phyloP scores from a whole-genome alignment of 1,140 invertebrate species.

The Doryteuthis pealeii region DNA sequence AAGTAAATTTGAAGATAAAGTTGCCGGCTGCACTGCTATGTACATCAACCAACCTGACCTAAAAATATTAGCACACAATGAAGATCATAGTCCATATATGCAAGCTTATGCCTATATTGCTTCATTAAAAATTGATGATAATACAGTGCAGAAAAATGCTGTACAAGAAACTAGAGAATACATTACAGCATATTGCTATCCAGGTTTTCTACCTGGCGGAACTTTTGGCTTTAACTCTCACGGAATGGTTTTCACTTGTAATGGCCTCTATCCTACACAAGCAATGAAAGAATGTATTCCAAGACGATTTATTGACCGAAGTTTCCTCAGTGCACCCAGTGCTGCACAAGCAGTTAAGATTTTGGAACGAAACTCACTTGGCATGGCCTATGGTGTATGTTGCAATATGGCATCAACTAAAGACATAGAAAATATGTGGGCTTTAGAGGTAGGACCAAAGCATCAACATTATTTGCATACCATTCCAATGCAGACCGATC shows the following conservation, averaged over 20 bases:
- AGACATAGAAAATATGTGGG: conserved; percentile 9
- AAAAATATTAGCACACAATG: conserved; percentile 14
- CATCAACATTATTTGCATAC: conserved; percentile 11
- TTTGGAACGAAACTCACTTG: neutral
- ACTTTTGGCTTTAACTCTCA: conserved; percentile 15
- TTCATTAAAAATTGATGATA: conserved; percentile 4
- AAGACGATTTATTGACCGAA: conserved; percentile 1
- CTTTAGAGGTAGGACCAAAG: conserved; percentile 9
- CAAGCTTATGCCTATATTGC: conserved; percentile 5
- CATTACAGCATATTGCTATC: conserved; percentile 11
- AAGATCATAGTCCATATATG: neutral
- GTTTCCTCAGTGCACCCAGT: neutral
- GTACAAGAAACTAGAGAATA: neutral
- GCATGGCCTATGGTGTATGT: neutral
- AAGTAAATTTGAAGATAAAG: neutral
- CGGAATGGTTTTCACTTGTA: conserved; percentile 11
- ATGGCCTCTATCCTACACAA: conserved; percentile 9
- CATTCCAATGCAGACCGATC: neutral
- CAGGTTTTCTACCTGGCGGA: conserved; percentile 13
- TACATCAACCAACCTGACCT: conserved; percentile 6
- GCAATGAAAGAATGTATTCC: neutral
- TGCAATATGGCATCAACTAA: conserved; percentile 12
- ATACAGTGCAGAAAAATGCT: neutral
- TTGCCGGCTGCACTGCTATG: neutral
- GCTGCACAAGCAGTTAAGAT: neutral